Evolutionary conservation across 2,797 vertebrate genomes (phyloP).

Genomic region (Hozukius guyotensis): DNA sequence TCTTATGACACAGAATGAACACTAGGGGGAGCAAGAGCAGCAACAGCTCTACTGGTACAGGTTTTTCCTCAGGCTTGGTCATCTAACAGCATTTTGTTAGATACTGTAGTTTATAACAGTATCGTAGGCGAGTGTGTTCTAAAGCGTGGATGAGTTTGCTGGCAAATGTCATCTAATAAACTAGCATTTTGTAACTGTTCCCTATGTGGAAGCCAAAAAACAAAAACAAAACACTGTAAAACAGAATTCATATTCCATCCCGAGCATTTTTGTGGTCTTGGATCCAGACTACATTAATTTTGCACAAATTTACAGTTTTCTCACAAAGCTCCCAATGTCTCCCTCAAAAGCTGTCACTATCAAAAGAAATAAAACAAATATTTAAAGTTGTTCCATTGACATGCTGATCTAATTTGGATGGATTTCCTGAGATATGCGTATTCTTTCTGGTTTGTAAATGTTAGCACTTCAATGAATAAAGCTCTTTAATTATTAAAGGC

Average conservation of each 20-base stretch:
- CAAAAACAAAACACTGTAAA: conserved; percentile 27
- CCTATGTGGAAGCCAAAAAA: conserved; percentile 37
- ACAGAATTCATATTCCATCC: conserved; percentile 62
- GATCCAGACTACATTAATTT: conserved; percentile 9
- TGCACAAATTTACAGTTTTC: conserved; percentile 33
- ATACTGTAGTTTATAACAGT: conserved; percentile 27
- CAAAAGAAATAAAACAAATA: background rate
- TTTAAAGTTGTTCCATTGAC: conserved; percentile 10
- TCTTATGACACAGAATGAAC: conserved; percentile 54
- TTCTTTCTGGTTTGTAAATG: conserved; percentile 29
- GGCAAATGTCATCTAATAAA: conserved; percentile 47
- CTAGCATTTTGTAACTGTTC: conserved; percentile 33
- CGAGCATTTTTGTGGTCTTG: background rate
- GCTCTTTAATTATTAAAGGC: conserved; percentile 35
- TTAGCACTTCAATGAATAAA: conserved; percentile 41
- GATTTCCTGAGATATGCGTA: conserved; percentile 70
- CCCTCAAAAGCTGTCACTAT: background rate
- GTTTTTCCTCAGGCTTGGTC: conserved; percentile 5
- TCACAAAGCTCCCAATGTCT: conserved; percentile 2
- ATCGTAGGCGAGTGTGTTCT: conserved; percentile 16
- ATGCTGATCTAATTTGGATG: conserved; percentile 36
- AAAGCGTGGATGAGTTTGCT: conserved; percentile 36
- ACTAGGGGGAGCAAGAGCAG: conserved; percentile 54
- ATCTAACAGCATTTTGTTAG: conserved; percentile 23
- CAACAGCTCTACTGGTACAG: conserved; percentile 7